These are phyloP conservation scores for Antigone vipio DNA, from an alignment of 2,113 vertebrate genomes.

Conservation along the genomic window DNA sequence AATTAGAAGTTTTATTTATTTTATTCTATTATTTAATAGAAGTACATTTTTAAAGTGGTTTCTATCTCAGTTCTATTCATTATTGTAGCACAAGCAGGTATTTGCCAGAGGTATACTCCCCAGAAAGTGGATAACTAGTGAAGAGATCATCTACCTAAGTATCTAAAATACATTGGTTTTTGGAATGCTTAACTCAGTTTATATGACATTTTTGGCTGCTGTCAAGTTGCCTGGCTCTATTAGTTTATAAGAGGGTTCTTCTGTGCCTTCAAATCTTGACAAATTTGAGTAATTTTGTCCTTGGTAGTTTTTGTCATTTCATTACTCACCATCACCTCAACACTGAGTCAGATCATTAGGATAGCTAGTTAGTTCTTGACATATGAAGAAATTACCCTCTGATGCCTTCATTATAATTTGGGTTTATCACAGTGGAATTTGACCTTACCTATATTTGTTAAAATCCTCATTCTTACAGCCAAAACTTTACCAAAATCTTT, in stretches of 20 bases:
- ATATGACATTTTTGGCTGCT: neutral
- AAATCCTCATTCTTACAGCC: neutral
- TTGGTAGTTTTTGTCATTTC: conserved; percentile 16
- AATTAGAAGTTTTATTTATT: neutral
- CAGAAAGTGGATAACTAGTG: neutral
- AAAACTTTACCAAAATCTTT: neutral
- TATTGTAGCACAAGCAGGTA: neutral
- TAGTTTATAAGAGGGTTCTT: neutral
- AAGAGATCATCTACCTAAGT: neutral
- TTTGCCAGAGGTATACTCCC: neutral
- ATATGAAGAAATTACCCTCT: neutral
- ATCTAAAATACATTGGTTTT: neutral
- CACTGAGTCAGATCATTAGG: conserved; percentile 1
- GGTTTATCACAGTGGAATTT: neutral
- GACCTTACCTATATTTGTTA: neutral
- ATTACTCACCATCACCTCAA: conserved; percentile 10
- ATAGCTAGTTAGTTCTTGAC: conserved; percentile 32
- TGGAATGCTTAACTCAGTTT: neutral
- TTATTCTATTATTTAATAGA: too few relatives aligned
- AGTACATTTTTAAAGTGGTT: neutral
- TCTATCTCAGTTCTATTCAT: neutral
- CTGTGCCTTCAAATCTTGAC: neutral
- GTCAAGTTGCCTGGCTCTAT: neutral
- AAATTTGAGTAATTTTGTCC: neutral
- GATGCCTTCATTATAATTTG: neutral